These are phyloP conservation scores for Gallinago media DNA, from an alignment of 2,113 vertebrate species.

Conservation along the genomic window DNA sequence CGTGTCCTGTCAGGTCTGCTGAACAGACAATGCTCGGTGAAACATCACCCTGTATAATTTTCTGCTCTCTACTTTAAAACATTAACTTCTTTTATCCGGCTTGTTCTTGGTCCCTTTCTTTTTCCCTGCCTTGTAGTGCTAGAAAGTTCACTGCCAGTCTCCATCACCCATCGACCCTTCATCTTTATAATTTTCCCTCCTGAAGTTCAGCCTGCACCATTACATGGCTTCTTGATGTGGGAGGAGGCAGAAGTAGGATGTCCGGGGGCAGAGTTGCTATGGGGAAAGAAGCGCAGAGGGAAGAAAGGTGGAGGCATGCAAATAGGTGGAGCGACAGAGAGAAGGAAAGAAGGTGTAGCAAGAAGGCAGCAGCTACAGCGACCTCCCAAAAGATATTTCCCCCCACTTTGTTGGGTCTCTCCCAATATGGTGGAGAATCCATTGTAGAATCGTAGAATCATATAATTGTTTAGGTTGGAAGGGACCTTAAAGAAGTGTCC, in stretches of 20 bases:
- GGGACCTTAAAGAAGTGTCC: too few species aligned
- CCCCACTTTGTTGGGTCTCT: neutral
- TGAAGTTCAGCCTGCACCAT: neutral
- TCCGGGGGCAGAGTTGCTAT: slow-evolving; percentile 22
- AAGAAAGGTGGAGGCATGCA: neutral
- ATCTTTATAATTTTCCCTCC: neutral
- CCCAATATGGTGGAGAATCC: neutral
- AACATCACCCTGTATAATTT: neutral
- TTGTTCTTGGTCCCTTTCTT: neutral
- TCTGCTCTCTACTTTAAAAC: neutral
- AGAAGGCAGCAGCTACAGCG: neutral
- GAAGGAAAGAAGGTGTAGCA: neutral
- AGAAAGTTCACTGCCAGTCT: neutral
- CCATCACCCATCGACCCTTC: neutral
- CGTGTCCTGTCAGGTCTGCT: neutral
- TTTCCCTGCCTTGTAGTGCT: neutral
- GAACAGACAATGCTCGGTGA: neutral
- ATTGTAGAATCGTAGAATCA: too few species aligned
- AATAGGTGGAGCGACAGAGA: neutral
- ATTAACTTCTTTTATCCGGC: neutral
- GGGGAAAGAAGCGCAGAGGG: neutral
- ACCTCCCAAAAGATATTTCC: neutral
- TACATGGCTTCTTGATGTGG: neutral
- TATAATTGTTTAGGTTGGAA: too few species aligned
- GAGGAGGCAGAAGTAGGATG: neutral